These are phyloP conservation scores for Alauda arvensis DNA, from an alignment of 2,797 vertebrate species.

Conservation along the genomic window DNA sequence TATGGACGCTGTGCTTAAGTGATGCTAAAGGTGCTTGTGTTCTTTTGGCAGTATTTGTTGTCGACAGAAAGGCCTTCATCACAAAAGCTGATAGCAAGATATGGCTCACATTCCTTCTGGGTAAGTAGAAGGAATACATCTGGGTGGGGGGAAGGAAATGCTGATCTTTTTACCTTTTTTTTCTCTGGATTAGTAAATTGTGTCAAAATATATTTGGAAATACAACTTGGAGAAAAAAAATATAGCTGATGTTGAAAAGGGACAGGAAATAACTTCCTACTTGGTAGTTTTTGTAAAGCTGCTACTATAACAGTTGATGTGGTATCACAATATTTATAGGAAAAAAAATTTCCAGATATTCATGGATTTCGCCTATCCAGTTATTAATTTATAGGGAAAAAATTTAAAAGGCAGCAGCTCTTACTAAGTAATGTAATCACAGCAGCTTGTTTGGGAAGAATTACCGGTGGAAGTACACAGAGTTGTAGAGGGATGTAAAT, in stretches of 20 bases:
- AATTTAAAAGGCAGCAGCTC: neutral
- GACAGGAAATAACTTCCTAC: neutral
- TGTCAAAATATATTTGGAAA: neutral
- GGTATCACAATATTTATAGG: neutral
- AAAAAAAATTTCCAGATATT: neutral
- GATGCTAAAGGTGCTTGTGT: neutral
- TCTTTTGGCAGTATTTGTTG: slow-evolving; percentile 29
- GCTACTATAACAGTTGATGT: neutral
- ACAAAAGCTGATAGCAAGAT: slow-evolving; percentile 38
- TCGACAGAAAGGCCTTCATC: slow-evolving; percentile 9
- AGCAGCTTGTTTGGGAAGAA: neutral
- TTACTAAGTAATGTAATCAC: neutral
- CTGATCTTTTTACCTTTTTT: neutral
- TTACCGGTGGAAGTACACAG: neutral
- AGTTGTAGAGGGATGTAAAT: neutral
- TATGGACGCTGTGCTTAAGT: neutral
- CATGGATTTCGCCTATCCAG: neutral
- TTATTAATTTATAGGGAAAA: neutral
- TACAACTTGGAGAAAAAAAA: neutral
- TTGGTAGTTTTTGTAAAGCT: neutral
- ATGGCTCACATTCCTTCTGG: slow-evolving; percentile 54
- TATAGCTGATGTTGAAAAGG: neutral
- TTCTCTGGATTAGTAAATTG: neutral
- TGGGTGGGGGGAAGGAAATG: accelerated
- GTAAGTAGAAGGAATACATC: slow-evolving; percentile 21